Evolutionary conservation across 2,888 invertebrate genomes (phyloP), one percentile per base, ranked within the genome.

Genomic region (Acleris holmiana): DNA sequence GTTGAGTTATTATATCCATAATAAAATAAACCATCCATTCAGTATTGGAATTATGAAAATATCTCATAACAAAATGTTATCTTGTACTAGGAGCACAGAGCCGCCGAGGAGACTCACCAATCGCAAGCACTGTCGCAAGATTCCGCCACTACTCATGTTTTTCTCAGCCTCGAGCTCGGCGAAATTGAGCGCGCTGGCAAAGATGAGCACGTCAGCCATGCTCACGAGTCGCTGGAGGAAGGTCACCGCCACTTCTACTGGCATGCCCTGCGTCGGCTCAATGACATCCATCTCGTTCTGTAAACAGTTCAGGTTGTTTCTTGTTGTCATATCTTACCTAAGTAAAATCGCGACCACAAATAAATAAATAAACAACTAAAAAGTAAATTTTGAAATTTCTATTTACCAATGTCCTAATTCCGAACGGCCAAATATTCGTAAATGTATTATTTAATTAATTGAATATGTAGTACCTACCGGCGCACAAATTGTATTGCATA

Each of bases 131-230:
- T 99, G 99, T 64, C 99, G 92, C 61, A 99, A 92, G 74, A 99
- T 99, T 53, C 99, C 99, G n/a, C 99, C 99, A 77, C 98, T 97
- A 55, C 99, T 98, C 99, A 99, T 99, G 85, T 99, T 99, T 92
- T 99, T 99, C 92, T 99, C 99, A 0, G 99, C 98, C 89, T 99
- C 99, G 50, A 99, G 92, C 87, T 99, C 99, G 25, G 97, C 97
- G 82, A 99, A 99, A 93, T 98, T 99, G 65, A 99, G 94, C 2
- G 99, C 98, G 79, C 98, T 99, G 65, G 99, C 99, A 93, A 99
- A 99, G 76, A 99, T 98, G 35, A 99, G 94, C 50, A 99, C 98
- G 82, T 99, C 99, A 0, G 99, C 99, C 97, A 99, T 98, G 85
- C 98, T 98, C 76, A 99, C 99, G 72, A 99, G 95, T 64, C 99